Base-by-base conservation (phyloP, 1,140 invertebrate genomes). In the Pachyrhynchus sulphureomaculatus region DNA sequence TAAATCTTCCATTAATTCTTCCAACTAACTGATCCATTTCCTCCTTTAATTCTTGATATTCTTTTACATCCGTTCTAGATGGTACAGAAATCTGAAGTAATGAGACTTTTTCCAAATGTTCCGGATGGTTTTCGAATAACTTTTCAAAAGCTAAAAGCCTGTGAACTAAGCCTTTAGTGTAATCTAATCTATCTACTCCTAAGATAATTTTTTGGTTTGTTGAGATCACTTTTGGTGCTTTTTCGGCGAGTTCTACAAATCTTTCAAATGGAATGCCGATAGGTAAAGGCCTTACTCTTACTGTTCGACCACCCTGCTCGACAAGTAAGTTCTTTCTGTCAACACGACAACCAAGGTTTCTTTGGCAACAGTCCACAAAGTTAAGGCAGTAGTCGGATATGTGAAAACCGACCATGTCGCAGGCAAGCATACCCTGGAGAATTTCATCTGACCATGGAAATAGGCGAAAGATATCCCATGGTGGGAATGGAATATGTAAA, bases 381-480 rank as follows among this genome's bases (percentile, higher is more conserved):
- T 95, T 95, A 24, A 93, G 77, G 68, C 92, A 94, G 72, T 96
- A 95, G 70, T 94, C 92, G 49, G 90, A 88, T 64, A 94, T 93
- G 70, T 96, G 92, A 70, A 96, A 95, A 29, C 91, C 92, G 32
- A 95, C 89, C 85, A 95, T 88, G 75, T 95, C 92, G 75, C 90
- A 93, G 61, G 90, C 88, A 26, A 93, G 78, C 82, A 93, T 90
- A 58, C 92, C 92, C 76, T 94, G 91, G n/a, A 95, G 82, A 39
- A 95, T 86, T 79, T 93, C 91, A 77, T 95, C 92, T 39, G 90
- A 89, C 90, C 92, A 93, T 2, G 92, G 92, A 67, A 94, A 90
- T 10, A 95, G 78, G 49, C 92, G 80, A 77, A 93, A 93, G 45
- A 95, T 93, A 69, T 95, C 92, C 91, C 91, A 95, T 1, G 92